These are phyloP conservation scores for Tyrannus savana DNA, from an alignment of 2,113 vertebrate genomes.

Conservation along the genomic window DNA sequence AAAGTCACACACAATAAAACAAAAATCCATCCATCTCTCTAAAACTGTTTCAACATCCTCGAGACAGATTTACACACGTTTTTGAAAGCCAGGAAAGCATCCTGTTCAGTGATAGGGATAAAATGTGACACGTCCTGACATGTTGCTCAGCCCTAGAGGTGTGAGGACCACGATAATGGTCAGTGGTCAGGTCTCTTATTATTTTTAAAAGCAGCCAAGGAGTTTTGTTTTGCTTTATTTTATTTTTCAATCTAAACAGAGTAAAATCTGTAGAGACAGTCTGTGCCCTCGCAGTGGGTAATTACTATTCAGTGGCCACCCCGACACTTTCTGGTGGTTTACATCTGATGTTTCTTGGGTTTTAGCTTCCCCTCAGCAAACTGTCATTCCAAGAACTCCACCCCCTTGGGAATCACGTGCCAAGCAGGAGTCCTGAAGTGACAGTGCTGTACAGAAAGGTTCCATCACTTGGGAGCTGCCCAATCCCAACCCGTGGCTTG, in stretches of 20 bases:
- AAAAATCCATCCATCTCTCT: neutral
- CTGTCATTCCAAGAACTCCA: neutral
- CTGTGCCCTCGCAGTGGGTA: neutral
- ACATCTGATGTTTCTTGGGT: neutral
- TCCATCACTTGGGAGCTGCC: neutral
- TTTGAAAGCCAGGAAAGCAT: neutral
- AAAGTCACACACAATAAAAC: neutral
- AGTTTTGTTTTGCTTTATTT: neutral
- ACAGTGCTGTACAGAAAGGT: neutral
- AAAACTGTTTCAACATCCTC: neutral
- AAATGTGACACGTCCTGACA: neutral
- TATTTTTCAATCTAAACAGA: neutral
- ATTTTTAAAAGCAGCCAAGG: neutral
- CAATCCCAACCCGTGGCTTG: neutral
- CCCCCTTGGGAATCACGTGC: neutral
- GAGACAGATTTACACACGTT: neutral
- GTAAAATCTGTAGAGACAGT: neutral
- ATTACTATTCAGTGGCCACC: neutral
- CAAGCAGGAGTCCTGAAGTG: neutral
- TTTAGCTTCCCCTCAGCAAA: neutral
- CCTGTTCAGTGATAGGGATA: neutral
- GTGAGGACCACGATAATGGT: fast-evolving
- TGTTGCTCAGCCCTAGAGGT: neutral
- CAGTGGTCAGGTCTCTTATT: neutral
- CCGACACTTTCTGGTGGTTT: neutral